phyloP scores from a whole-genome alignment of 2,113 vertebrate genomes.

The Elaphurus davidianus region DNA sequence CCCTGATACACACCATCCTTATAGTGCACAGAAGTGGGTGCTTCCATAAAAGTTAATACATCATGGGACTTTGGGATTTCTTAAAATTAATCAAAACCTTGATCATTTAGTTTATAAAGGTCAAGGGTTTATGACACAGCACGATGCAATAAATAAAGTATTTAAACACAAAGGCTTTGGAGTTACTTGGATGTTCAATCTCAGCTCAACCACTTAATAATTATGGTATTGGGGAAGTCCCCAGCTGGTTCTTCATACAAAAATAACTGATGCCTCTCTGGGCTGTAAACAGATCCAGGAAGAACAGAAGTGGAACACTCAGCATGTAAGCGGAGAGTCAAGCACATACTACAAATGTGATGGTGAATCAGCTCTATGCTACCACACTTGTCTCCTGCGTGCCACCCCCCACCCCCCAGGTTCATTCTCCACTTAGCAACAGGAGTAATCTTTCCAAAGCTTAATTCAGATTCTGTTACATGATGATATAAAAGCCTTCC shows the following conservation, averaged over 20 bases:
- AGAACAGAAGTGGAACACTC: background rate
- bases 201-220: background rate
- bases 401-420: background rate
- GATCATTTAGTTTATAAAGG: background rate
- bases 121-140: background rate
- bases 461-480: background rate
- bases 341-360: background rate
- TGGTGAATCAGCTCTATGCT: accelerated
- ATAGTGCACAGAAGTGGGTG: background rate
- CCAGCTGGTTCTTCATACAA: background rate
- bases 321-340: accelerated
- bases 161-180: background rate
- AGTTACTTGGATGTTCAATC: background rate
- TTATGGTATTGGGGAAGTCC: background rate
- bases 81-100: background rate
- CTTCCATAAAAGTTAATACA: background rate
- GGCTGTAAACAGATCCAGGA: background rate
- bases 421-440: background rate
- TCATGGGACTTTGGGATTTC: background rate
- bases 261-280: background rate
- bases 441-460: background rate
- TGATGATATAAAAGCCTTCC: background rate
- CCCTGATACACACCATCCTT: background rate
- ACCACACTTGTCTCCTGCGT: background rate
- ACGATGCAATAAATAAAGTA: background rate